Evolutionary conservation across 2,888 invertebrate genomes (phyloP).

Genomic region (Amphipyra tragopoginis): DNA sequence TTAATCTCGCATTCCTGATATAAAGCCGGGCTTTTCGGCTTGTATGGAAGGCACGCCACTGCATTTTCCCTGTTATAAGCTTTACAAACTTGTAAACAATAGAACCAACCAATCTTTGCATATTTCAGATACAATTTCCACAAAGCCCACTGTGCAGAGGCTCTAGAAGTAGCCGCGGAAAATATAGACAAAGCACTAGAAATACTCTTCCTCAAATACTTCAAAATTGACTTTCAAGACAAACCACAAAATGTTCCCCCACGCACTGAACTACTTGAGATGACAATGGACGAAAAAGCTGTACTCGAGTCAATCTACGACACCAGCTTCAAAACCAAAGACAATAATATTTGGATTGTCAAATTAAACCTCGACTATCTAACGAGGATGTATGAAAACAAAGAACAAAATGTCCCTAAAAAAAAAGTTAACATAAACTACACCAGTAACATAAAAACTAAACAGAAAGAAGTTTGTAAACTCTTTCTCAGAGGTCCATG

Average conservation of each 20-base stretch:
- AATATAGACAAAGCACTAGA: slow-evolving; percentile 93
- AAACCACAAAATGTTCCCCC: slow-evolving; percentile 82
- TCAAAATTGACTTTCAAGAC: slow-evolving; percentile 81
- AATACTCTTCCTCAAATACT: slow-evolving; percentile 93
- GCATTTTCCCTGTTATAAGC: too few relatives aligned
- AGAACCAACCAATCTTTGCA: too few relatives aligned
- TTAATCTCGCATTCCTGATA: too few relatives aligned
- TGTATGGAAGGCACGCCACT: too few relatives aligned
- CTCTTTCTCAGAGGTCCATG: slow-evolving; percentile 92
- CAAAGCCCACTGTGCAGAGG: slow-evolving; percentile 93
- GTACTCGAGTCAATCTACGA: slow-evolving; percentile 95
- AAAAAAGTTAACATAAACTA: slow-evolving; percentile 80
- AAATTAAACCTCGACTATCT: slow-evolving; percentile 92
- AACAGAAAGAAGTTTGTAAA: slow-evolving; percentile 91
- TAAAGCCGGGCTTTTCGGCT: too few relatives aligned
- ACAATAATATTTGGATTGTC: slow-evolving; percentile 93
- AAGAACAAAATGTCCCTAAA: slow-evolving; percentile 84
- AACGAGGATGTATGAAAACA: slow-evolving; percentile 88
- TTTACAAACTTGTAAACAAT: too few relatives aligned
- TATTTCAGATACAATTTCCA: slow-evolving; percentile 93
- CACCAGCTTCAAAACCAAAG: slow-evolving; percentile 91
- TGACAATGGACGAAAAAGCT: slow-evolving; percentile 92
- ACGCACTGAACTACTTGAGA: slow-evolving; percentile 90
- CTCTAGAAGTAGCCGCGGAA: slow-evolving; percentile 91
- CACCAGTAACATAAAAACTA: slow-evolving; percentile 80